A percentile compares a stretch with the other conserved stretches of the same genome.
Conservation (phyloP, 2,888 invertebrate species). For the Electrophaes corylata region DNA sequence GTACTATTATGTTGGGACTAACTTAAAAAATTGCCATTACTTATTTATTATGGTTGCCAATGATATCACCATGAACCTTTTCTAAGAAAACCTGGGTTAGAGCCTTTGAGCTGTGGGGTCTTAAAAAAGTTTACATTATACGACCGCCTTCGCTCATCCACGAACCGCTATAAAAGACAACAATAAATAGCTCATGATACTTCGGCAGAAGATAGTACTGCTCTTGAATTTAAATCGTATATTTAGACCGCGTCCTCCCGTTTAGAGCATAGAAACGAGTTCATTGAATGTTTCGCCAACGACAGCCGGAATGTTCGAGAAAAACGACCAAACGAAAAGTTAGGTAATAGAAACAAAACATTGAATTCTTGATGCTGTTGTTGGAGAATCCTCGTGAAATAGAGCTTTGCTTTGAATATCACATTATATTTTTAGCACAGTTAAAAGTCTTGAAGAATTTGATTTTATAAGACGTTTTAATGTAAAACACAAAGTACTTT, state of each 20-base stretch:
- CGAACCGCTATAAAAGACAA: conserved; percentile 63
- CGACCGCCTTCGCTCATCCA: conserved; percentile 45
- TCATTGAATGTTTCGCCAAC: conserved; percentile 74
- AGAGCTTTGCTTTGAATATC: conserved; percentile 23
- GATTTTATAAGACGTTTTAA: too few species aligned
- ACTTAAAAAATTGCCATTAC: too few species aligned
- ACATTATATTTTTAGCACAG: conserved; percentile 1
- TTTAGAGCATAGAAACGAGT: conserved; percentile 78
- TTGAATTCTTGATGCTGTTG: conserved; percentile 52
- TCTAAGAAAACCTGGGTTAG: not conserved
- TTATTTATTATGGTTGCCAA: too few species aligned
- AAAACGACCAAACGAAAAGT: conserved; percentile 69
- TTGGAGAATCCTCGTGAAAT: conserved; percentile 43
- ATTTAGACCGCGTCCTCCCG: conserved; percentile 73
- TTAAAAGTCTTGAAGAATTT: too few species aligned
- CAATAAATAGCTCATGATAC: conserved; percentile 70
- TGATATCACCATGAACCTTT: not conserved
- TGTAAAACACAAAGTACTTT: too few species aligned
- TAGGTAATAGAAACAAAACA: conserved; percentile 71
- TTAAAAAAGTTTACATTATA: conserved; percentile 22
- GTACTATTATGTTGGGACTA: too few species aligned
- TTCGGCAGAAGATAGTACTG: conserved; percentile 64
- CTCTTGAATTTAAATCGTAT: conserved; percentile 79
- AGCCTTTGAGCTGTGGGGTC: not conserved
- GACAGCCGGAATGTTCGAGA: conserved; percentile 70